Evolutionary conservation across 2,888 invertebrate species (phyloP), one percentile per base, ranked within the genome.

Genomic region (Drosophila mettleri): DNA sequence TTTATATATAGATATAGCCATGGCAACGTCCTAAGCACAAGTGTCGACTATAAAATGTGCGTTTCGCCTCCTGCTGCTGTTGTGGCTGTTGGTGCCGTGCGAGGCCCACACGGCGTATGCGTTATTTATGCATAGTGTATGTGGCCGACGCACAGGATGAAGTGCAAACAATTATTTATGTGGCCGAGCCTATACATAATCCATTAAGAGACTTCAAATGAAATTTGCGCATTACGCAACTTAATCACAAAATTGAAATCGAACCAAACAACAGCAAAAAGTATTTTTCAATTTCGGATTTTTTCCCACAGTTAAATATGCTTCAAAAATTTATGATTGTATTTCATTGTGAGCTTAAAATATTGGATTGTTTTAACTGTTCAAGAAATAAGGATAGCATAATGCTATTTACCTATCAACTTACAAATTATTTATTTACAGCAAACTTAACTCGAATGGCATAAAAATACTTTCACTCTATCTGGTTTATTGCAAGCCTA

Each of bases 71-170:
- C 49, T 60, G 59, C 59, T 46, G 49, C 20, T 20, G 39, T 20
- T 41, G 38, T 14, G 22, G 14, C 2, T 14, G 43, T 18, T 64
- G 51, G 54, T 45, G 62, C 49, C 53, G 55, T 45, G 58, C 54
- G 51, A 48, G 71, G 64, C 72, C 57, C 59, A 59, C 81, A 64
- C 60, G 79, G 78, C 77, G 86, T 77, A 87, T 87, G 70, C 80
- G 83, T 73, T 70, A 80, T 74, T 69, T 77, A 74, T 80, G 70
- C 62, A 70, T 63, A 54, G 75, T 43, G 63, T 54, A 52, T 52
- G 52, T 46, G 43, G 22, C 39, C 54, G 36, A 54, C 41, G 27
- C 39, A 49, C 49, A 33, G 34, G 33, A 49, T 43, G 48, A 59
- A 60, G 69, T 48, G 39, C 45, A 54, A 46, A 58, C 46, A 63